Base-by-base conservation (phyloP, 2,797 vertebrate species). In the Sibirionetta formosa region DNA sequence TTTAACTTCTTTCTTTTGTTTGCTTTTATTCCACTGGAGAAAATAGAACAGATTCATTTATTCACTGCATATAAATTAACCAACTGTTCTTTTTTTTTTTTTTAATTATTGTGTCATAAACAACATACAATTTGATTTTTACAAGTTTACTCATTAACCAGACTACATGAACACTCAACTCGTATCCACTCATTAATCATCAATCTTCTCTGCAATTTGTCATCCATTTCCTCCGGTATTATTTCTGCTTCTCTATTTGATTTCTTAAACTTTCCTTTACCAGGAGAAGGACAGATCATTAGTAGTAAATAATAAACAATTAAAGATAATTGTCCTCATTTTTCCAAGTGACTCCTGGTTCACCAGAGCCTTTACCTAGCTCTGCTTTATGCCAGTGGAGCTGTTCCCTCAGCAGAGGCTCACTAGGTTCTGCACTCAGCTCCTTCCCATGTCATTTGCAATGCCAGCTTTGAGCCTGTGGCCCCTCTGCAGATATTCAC, bases 41-140 rank as follows among this genome's bases (percentile, higher is more conserved):
- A 95, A 93, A 93, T 23, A 94, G 82, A 95, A 72, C 75, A 58
- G 85, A 94, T 91, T 91, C 90, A 75, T 81, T 93, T 93, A 68
- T 91, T 86, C 82, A 42, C 65, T 81, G 91, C 87, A 86, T 71
- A 77, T 36, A 94, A 94, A 95, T 90, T 64, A 90, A 86, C 85
- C 90, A 94, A 96, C 85, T 94, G 88, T 75, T 94, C 38, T 93
- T 65, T 90, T 93, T 86, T 94, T 76, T 86, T 94, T 79, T 42
- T 82, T 77, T 93, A 91, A 83, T 88, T 77, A 51, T 11, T 36
- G 57, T 86, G 80, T 78, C 5, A 4, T 65, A 70, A 88, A 75
- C 85, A 91, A 63, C 48, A 36, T 44, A 6, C 84, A 57, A 64
- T 80, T 94, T 94, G 84, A 82, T 89, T 91, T 91, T 75, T 64